Conservation (phyloP, 2,797 vertebrate species). For the Ficedula albicollis region DNA sequence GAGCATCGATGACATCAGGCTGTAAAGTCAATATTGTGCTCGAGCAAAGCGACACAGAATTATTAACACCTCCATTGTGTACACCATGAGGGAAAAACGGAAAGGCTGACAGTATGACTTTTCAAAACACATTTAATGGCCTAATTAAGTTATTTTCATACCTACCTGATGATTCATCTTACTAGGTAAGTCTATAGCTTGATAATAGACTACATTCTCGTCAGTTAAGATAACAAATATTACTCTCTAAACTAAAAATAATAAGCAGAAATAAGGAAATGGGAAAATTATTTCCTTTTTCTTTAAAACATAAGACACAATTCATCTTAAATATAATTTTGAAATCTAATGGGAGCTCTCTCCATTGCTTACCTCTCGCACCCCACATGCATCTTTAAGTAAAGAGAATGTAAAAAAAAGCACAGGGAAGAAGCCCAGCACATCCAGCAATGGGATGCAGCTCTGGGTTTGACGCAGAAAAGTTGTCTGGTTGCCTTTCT, state of each 20-base stretch:
- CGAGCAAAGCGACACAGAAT: accelerated
- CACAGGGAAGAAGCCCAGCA: accelerated
- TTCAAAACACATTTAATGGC: background rate
- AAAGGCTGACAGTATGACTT: background rate
- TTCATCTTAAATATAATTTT: background rate
- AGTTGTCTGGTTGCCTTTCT: background rate
- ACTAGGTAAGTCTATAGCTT: background rate
- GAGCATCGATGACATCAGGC: background rate
- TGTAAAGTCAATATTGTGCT: background rate
- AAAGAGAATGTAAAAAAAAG: background rate
- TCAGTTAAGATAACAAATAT: background rate
- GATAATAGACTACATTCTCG: background rate
- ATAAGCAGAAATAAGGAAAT: background rate
- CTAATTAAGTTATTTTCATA: background rate
- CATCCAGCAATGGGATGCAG: background rate
- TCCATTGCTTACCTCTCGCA: background rate
- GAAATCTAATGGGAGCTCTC: background rate
- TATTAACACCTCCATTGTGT: background rate
- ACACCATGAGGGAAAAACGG: background rate
- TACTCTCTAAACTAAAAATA: background rate
- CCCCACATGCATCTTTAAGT: background rate
- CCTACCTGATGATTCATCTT: background rate
- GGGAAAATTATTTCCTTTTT: background rate
- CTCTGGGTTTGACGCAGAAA: background rate
- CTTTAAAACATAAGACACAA: background rate